phyloP scores from a whole-genome alignment of 2,888 invertebrate genomes.

The Busseola fusca region DNA sequence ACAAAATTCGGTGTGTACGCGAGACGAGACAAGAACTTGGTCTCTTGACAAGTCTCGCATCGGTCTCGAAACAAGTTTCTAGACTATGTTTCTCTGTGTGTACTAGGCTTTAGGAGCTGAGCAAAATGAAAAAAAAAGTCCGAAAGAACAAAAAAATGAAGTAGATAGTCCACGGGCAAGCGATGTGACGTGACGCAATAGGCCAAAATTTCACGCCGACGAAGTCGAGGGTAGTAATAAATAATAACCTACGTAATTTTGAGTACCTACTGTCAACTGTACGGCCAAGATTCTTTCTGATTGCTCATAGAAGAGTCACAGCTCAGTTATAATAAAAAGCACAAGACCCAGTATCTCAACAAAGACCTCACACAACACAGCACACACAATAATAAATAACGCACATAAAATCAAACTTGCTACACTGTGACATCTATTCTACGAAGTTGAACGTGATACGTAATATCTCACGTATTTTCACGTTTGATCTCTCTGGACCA shows the following conservation, averaged over 20 bases:
- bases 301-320: background rate
- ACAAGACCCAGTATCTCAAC: background rate
- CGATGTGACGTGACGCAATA: too few species aligned
- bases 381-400: constrained; percentile 6
- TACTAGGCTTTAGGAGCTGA: too few species aligned
- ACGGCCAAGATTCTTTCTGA: background rate
- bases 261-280: background rate
- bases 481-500: constrained; percentile 37
- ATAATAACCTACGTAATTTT: background rate
- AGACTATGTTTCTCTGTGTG: too few species aligned
- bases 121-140: too few species aligned
- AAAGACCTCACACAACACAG: background rate
- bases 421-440: constrained; percentile 22
- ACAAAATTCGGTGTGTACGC: too few species aligned
- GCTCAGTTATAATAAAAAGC: background rate
- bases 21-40: too few species aligned
- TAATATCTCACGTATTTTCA: constrained; percentile 35
- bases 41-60: too few species aligned
- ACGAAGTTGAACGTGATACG: constrained; percentile 18
- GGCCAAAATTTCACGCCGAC: too few species aligned
- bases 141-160: too few species aligned
- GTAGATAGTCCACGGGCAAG: too few species aligned
- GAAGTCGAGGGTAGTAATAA: background rate
- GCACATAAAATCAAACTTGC: background rate
- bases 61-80: too few species aligned